Percentiles rank a stretch among this genome's conserved stretches.
Conservation (phyloP, 2,113 vertebrate species). For the Bostrychus sinensis region DNA sequence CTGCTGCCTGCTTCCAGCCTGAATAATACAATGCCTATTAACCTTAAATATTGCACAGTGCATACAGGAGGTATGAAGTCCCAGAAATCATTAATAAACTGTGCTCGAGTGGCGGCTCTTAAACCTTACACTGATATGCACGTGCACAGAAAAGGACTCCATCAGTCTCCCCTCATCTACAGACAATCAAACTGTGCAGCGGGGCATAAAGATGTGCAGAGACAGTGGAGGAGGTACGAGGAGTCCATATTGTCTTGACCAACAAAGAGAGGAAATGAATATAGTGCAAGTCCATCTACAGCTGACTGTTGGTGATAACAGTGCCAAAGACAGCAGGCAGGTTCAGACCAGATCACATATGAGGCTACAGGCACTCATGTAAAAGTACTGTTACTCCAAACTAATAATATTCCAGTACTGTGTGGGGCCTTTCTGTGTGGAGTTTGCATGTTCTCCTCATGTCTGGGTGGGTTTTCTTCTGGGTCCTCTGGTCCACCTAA, state of each 20-base stretch:
- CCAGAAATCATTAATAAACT: conserved; percentile 70
- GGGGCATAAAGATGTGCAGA: conserved; percentile 57
- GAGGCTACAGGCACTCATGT: too few species aligned
- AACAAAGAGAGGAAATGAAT: conserved; percentile 65
- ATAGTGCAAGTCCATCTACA: conserved; percentile 30
- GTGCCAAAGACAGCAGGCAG: conserved; percentile 12
- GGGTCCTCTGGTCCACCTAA: too few species aligned
- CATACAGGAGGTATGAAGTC: conserved; percentile 51
- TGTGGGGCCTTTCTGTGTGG: too few species aligned
- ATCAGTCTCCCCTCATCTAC: conserved; percentile 73
- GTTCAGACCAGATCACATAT: conserved; percentile 33
- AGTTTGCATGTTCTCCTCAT: too few species aligned
- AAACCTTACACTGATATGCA: conserved; percentile 60
- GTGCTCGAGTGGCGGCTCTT: conserved; percentile 55
- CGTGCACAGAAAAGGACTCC: conserved; percentile 60
- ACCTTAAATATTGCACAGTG: conserved; percentile 59
- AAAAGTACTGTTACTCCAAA: too few species aligned
- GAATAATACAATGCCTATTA: conserved; percentile 63
- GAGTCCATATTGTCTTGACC: conserved; percentile 42
- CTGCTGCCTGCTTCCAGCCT: conserved; percentile 19
- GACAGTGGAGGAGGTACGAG: conserved; percentile 45
- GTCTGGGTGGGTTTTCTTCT: too few species aligned
- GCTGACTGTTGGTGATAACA: conserved; percentile 32
- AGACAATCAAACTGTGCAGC: conserved; percentile 75
- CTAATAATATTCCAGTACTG: too few species aligned